These are phyloP conservation scores for Fissipunctia ypsillon DNA, from an alignment of 2,888 invertebrate genomes.

Conservation along the genomic window DNA sequence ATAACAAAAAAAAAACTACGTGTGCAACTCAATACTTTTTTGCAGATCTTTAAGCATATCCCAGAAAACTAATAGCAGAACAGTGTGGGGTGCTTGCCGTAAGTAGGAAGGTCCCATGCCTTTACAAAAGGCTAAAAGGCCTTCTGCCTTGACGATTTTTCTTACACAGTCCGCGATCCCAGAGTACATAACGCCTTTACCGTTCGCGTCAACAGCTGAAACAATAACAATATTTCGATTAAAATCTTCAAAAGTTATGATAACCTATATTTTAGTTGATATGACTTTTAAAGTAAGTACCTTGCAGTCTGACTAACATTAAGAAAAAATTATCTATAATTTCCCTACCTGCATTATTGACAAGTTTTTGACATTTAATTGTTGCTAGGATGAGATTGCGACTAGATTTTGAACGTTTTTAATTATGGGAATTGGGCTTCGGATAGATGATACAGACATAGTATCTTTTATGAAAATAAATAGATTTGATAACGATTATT, in stretches of 20 bases:
- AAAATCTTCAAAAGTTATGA: not conserved
- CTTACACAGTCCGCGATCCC: constrained; percentile 94
- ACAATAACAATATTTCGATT: constrained; percentile 46
- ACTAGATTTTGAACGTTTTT: no score
- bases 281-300: no score
- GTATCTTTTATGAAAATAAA: not conserved
- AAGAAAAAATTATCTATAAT: no score
- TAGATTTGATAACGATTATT: not conserved
- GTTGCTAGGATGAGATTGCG: no score
- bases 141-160: constrained; percentile 94
- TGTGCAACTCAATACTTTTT: constrained; percentile 70
- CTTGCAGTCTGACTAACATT: no score
- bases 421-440: no score
- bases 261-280: not conserved
- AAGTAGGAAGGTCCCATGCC: constrained; percentile 97
- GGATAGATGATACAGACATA: no score
- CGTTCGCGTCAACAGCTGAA: constrained; percentile 92
- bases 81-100: constrained; percentile 97
- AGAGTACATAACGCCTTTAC: constrained; percentile 92
- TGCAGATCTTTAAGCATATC: constrained; percentile 92
- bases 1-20: constrained; percentile 46
- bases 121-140: constrained; percentile 96
- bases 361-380: no score
- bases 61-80: constrained; percentile 97
- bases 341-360: no score